phyloP scores from a whole-genome alignment of 2,888 invertebrate species.

The Pollenia amentaria region DNA sequence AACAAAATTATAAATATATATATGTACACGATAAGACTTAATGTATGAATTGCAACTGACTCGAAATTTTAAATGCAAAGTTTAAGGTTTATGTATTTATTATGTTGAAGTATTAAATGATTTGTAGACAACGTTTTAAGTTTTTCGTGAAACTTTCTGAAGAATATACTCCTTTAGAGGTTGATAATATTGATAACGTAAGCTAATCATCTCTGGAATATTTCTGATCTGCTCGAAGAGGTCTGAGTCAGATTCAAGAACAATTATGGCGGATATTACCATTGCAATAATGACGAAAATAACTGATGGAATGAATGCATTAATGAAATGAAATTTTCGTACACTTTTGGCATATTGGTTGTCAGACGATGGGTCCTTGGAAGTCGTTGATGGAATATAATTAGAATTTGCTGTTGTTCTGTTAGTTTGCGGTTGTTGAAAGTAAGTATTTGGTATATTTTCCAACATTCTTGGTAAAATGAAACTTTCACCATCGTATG shows the following conservation, averaged over 20 bases:
- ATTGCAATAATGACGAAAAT: constrained; percentile 90
- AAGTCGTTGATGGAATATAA: constrained; percentile 72
- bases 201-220: constrained; percentile 91
- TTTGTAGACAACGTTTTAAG: constrained; percentile 70
- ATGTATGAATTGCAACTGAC: no score
- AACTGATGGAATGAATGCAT: constrained; percentile 92
- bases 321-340: constrained; percentile 87
- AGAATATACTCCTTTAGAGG: constrained; percentile 89
- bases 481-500: constrained; percentile 78
- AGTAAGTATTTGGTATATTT: constrained; percentile 2
- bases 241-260: constrained; percentile 92
- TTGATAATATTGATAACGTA: constrained; percentile 92
- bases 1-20: no score
- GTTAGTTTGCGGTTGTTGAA: constrained; percentile 50
- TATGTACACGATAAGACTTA: no score
- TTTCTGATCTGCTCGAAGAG: constrained; percentile 89
- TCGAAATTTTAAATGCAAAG: neutral
- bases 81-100: constrained; percentile 8
- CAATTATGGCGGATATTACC: constrained; percentile 88
- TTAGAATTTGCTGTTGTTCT: neutral
- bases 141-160: constrained; percentile 79
- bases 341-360: constrained; percentile 82
- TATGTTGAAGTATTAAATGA: constrained; percentile 21
- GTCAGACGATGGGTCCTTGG: constrained; percentile 77
- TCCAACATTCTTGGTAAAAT: constrained; percentile 46